phyloP scores from a whole-genome alignment of 1,140 invertebrate genomes.

The Trichomalopsis sarcophagae region DNA sequence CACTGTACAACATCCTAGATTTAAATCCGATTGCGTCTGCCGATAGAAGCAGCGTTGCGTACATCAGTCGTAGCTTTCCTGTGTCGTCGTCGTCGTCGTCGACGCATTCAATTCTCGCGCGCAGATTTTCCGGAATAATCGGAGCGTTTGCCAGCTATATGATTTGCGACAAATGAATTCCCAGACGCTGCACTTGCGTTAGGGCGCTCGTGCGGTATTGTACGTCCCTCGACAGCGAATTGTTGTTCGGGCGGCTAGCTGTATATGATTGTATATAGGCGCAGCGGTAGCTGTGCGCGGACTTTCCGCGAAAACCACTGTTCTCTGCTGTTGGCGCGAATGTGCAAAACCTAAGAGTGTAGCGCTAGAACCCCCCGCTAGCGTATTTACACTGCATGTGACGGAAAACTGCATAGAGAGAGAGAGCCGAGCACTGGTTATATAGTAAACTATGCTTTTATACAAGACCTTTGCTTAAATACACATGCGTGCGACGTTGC shows the following conservation, averaged over 20 bases:
- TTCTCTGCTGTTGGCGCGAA: neutral
- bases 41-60: neutral
- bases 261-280: neutral
- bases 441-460: no score
- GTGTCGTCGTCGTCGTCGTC: neutral
- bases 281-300: neutral
- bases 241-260: neutral
- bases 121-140: neutral
- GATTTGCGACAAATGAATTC: conserved; percentile 21
- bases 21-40: neutral
- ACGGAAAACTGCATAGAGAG: no score
- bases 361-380: neutral
- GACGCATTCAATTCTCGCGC: neutral
- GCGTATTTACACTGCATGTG: no score
- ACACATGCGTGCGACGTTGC: no score
- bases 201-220: neutral
- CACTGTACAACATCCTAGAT: conserved; percentile 1
- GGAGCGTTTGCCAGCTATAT: neutral
- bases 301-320: neutral
- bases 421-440: no score
- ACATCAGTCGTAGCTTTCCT: neutral
- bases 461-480: neutral
- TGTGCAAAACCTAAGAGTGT: neutral
- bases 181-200: neutral
- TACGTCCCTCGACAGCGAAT: neutral